Evolutionary conservation across 2,113 vertebrate genomes (phyloP).

Genomic region (Grammomys surdaster): DNA sequence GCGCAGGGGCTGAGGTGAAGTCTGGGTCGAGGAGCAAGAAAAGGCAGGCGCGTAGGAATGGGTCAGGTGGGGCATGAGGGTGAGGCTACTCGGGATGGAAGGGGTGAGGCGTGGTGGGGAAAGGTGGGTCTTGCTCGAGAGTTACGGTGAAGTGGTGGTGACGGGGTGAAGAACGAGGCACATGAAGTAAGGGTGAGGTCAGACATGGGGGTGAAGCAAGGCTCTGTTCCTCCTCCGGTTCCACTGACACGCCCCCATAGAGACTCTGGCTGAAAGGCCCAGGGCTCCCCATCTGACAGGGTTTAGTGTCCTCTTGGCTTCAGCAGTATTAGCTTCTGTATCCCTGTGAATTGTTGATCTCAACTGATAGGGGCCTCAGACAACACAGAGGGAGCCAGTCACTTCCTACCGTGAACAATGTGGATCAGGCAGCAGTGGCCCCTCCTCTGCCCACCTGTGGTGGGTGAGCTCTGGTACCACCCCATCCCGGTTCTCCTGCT

Average conservation of each 20-base stretch:
- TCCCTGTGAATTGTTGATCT: not conserved
- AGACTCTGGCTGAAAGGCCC: not conserved
- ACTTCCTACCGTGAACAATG: not conserved
- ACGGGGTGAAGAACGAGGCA: not conserved
- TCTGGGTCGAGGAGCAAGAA: too few species aligned
- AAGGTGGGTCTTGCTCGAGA: accelerated
- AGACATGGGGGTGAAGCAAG: not conserved
- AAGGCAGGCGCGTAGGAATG: not conserved
- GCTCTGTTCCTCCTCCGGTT: not conserved
- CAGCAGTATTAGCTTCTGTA: too few species aligned
- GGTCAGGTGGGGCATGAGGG: not conserved
- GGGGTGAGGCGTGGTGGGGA: too few species aligned
- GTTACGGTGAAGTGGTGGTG: not conserved
- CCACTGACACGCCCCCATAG: not conserved
- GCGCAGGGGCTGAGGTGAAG: not conserved
- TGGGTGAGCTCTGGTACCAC: not conserved
- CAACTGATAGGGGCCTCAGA: not conserved
- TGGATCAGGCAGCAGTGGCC: not conserved
- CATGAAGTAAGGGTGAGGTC: not conserved
- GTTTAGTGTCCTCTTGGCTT: not conserved
- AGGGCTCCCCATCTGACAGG: not conserved
- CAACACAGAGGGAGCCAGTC: not conserved
- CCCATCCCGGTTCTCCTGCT: not conserved
- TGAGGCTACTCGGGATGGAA: not conserved
- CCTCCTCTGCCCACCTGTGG: not conserved